Evolutionary conservation across 1,140 invertebrate species (phyloP).

Genomic region (Venturia canescens): DNA sequence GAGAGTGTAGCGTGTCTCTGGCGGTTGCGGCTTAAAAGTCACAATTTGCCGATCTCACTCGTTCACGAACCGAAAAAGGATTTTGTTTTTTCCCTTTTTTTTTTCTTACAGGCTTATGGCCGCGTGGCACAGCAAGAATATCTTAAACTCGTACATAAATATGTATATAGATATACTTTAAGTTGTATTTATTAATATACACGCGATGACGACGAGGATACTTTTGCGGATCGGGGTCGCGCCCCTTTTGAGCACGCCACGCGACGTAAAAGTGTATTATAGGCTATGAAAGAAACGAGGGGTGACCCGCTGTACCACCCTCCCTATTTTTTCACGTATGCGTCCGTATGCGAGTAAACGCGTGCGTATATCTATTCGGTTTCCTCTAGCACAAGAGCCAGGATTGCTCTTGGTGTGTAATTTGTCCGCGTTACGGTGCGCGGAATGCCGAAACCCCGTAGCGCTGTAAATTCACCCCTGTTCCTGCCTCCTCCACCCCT

Average conservation of each 20-base stretch:
- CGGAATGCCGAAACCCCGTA: conserved; percentile 54
- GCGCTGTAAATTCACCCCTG: conserved; percentile 28
- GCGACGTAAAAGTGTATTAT: conserved; percentile 63
- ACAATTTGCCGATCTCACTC: conserved; percentile 37
- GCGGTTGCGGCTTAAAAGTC: conserved; percentile 36
- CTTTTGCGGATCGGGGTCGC: conserved; percentile 47
- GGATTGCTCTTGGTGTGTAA: conserved; percentile 55
- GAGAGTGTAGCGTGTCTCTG: neutral
- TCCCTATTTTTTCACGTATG: neutral
- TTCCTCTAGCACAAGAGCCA: conserved; percentile 37
- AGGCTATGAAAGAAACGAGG: conserved; percentile 53
- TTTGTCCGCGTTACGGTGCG: conserved; percentile 64
- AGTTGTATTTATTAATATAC: conserved; percentile 20
- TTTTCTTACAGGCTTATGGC: neutral
- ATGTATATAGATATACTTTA: neutral
- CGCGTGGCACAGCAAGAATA: neutral
- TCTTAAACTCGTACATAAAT: neutral
- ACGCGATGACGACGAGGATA: conserved; percentile 28
- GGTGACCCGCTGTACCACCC: conserved; percentile 33
- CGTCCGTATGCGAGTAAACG: neutral
- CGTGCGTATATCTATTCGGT: neutral
- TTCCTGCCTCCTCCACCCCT: conserved; percentile 43
- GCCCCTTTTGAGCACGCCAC: conserved; percentile 49
- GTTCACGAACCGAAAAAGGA: conserved; percentile 22
- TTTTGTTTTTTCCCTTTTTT: no score